These are phyloP conservation scores for Conus ventricosus DNA, from an alignment of 1,140 invertebrate genomes.

Conservation along the genomic window DNA sequence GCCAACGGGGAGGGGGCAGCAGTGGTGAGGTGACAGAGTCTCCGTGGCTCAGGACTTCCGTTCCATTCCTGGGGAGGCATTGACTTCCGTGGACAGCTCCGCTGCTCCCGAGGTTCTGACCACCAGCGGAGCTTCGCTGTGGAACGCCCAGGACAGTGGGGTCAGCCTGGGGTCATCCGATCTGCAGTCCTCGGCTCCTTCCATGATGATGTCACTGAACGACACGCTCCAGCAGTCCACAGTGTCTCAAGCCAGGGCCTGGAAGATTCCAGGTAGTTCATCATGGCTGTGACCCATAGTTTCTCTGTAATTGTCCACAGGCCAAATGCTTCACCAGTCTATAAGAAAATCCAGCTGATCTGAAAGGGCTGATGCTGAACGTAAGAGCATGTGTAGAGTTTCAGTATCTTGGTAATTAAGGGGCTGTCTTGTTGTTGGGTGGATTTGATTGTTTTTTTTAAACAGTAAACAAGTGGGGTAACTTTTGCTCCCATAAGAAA, in stretches of 20 bases:
- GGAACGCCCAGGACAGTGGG: conserved; percentile 35
- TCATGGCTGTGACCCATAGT: neutral
- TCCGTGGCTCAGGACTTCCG: conserved; percentile 12
- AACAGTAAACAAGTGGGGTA: too few relatives aligned
- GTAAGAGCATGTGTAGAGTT: too few relatives aligned
- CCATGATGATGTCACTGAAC: conserved; percentile 21
- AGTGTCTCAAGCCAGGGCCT: conserved; percentile 40
- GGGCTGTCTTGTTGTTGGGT: too few relatives aligned
- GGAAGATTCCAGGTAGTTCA: conserved; percentile 57
- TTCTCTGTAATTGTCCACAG: neutral
- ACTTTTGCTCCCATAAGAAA: too few relatives aligned
- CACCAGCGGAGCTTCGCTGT: neutral
- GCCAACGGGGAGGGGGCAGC: conserved; percentile 5
- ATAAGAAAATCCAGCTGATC: too few relatives aligned
- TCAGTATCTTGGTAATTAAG: too few relatives aligned
- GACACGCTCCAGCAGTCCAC: conserved; percentile 20
- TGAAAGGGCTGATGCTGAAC: too few relatives aligned
- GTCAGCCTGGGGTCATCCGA: conserved; percentile 36
- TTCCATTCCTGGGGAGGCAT: conserved; percentile 22
- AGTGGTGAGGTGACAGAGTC: neutral
- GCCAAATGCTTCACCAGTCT: too few relatives aligned
- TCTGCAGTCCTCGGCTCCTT: conserved; percentile 30
- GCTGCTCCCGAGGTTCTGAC: neutral
- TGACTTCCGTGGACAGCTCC: conserved; percentile 26
- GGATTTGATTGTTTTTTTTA: too few relatives aligned